Percentiles rank a stretch among this genome's conserved stretches.
phyloP scores from a whole-genome alignment of 2,888 invertebrate species.

The Macaria notata region DNA sequence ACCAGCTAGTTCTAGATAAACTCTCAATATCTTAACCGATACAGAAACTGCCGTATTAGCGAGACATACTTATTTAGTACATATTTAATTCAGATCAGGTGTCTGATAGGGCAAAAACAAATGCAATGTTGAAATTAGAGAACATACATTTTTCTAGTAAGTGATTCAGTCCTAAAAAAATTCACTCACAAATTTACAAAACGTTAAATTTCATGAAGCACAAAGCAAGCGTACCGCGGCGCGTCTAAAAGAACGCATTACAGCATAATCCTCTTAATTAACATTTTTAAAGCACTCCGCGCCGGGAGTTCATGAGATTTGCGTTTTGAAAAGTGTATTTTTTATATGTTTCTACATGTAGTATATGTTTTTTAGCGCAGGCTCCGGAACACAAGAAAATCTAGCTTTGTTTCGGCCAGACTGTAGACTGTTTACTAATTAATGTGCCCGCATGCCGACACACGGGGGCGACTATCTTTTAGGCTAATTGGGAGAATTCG shows the following conservation, averaged over 20 bases:
- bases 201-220: neutral
- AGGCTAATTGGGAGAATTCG: neutral
- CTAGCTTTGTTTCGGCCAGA: constrained; percentile 65
- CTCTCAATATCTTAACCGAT: too few relatives aligned
- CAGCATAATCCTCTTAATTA: constrained; percentile 41
- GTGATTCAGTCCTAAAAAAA: too few relatives aligned
- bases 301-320: constrained; percentile 47
- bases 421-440: constrained; percentile 75
- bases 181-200: too few relatives aligned
- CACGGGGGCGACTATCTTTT: constrained; percentile 41
- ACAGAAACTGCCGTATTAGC: too few relatives aligned
- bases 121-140: too few relatives aligned
- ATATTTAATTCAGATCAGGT: too few relatives aligned
- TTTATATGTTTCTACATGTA: constrained; percentile 40
- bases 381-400: constrained; percentile 55
- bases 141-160: too few relatives aligned
- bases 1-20: too few relatives aligned
- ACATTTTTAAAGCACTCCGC: constrained; percentile 42
- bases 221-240: constrained; percentile 5
- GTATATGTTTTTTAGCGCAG: constrained; percentile 32
- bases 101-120: too few relatives aligned
- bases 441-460: constrained; percentile 73
- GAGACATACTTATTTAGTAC: too few relatives aligned
- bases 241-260: constrained; percentile 19
- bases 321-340: constrained; percentile 46